Percentiles rank a stretch among this genome's conserved stretches.
phyloP scores from a whole-genome alignment of 2,888 invertebrate genomes.

The Slavum lentiscoides region DNA sequence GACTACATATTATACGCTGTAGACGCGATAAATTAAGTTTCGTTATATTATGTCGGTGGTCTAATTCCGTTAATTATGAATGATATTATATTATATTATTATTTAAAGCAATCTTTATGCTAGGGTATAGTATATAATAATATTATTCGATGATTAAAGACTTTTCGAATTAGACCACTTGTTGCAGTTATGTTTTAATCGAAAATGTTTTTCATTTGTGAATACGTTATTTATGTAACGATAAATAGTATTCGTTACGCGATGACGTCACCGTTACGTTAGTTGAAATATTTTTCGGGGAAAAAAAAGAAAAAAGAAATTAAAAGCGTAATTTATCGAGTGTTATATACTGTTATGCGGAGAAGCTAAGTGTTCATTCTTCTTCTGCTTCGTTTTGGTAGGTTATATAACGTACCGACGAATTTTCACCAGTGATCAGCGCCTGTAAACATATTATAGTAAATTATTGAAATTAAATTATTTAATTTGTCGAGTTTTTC shows the following conservation, averaged over 20 bases:
- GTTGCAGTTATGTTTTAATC: not conserved
- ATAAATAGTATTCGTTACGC: not conserved
- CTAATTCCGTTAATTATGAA: too few species aligned
- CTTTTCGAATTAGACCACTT: not conserved
- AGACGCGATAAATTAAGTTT: too few species aligned
- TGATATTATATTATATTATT: too few species aligned
- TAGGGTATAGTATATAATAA: not conserved
- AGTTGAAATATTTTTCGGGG: not conserved
- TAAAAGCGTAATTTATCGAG: constrained; percentile 47
- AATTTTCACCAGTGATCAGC: constrained; percentile 85
- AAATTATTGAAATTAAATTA: not conserved
- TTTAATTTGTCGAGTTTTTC: not conserved
- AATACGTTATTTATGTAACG: too few species aligned
- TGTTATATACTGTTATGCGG: constrained; percentile 14
- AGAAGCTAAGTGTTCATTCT: constrained; percentile 62
- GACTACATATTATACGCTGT: not conserved
- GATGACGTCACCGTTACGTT: not conserved
- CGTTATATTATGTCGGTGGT: too few species aligned
- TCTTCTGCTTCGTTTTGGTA: constrained; percentile 92
- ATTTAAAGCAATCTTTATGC: not conserved
- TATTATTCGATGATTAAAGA: not conserved
- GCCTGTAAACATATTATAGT: too few species aligned
- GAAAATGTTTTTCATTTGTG: not conserved
- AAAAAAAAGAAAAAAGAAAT: constrained; percentile 2
- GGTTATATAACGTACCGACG: constrained; percentile 91